Percentiles rank a stretch among this genome's conserved stretches.
Conservation (phyloP, 2,113 vertebrate species). For the Dicerorhinus sumatrensis region DNA sequence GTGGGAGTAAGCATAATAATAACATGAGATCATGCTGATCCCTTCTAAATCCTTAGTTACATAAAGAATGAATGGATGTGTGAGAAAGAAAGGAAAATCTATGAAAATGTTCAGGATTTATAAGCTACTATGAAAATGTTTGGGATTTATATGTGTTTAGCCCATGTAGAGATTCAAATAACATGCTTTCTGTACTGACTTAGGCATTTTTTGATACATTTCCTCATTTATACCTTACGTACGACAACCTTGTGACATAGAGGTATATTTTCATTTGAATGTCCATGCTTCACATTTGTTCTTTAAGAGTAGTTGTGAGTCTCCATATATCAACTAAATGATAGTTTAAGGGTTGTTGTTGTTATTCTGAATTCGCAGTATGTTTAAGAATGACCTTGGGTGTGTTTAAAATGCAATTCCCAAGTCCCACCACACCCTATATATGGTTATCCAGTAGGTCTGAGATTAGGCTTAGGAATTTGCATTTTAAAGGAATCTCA, state of each 20-base stretch:
- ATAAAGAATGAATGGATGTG: not conserved
- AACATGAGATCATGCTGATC: constrained; percentile 54
- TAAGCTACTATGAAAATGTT: not conserved
- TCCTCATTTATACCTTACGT: not conserved
- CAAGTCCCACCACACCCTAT: not conserved
- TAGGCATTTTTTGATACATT: not conserved
- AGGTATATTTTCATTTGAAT: not conserved
- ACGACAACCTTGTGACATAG: not conserved
- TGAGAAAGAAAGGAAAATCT: not conserved
- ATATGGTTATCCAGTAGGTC: not conserved
- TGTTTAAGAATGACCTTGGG: not conserved
- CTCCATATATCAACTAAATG: not conserved
- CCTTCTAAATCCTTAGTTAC: constrained; percentile 39
- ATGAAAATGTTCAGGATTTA: not conserved
- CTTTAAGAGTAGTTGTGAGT: not conserved
- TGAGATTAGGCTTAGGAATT: not conserved
- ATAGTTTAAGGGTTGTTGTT: not conserved
- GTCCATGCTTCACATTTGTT: not conserved
- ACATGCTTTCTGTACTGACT: not conserved
- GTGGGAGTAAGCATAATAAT: not conserved
- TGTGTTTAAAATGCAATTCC: not conserved
- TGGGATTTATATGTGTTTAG: not conserved
- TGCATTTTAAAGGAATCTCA: not conserved
- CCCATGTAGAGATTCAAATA: not conserved
- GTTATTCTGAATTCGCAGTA: not conserved